These are phyloP conservation scores for Elephas maximus DNA, from an alignment of 2,113 vertebrate genomes.

Conservation along the genomic window DNA sequence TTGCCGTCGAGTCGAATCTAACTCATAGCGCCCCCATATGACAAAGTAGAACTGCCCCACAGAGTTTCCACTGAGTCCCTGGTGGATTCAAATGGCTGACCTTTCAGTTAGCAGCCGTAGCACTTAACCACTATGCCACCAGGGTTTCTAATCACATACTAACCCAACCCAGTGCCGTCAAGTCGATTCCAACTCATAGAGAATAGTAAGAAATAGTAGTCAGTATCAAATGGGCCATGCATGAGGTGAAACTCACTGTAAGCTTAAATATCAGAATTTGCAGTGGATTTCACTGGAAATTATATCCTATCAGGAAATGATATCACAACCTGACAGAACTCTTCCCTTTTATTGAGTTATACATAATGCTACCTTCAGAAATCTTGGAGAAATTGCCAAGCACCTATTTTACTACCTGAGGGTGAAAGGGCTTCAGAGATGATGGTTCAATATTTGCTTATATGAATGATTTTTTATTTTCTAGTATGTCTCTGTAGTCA, in stretches of 20 bases:
- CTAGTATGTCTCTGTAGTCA: neutral
- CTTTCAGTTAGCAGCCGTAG: too few species aligned
- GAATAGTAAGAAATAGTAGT: neutral
- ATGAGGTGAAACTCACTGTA: neutral
- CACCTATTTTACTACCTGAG: slow-evolving; percentile 16
- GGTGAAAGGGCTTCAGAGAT: neutral
- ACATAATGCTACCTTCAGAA: neutral
- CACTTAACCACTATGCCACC: too few species aligned
- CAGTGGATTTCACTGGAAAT: neutral
- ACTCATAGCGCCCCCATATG: too few species aligned
- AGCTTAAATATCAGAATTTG: slow-evolving; percentile 21
- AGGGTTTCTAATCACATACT: too few species aligned
- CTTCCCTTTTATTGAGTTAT: neutral
- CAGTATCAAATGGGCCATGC: neutral
- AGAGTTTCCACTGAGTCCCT: too few species aligned
- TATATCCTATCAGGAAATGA: neutral
- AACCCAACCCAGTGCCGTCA: too few species aligned
- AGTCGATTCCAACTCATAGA: too few species aligned
- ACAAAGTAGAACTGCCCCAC: too few species aligned
- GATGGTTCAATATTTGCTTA: slow-evolving; percentile 39
- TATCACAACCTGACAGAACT: neutral
- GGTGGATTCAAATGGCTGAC: too few species aligned
- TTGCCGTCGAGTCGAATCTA: too few species aligned
- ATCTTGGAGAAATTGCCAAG: neutral
- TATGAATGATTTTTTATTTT: slow-evolving; percentile 35